phyloP scores from a whole-genome alignment of 2,113 vertebrate genomes.

The Limanda limanda region DNA sequence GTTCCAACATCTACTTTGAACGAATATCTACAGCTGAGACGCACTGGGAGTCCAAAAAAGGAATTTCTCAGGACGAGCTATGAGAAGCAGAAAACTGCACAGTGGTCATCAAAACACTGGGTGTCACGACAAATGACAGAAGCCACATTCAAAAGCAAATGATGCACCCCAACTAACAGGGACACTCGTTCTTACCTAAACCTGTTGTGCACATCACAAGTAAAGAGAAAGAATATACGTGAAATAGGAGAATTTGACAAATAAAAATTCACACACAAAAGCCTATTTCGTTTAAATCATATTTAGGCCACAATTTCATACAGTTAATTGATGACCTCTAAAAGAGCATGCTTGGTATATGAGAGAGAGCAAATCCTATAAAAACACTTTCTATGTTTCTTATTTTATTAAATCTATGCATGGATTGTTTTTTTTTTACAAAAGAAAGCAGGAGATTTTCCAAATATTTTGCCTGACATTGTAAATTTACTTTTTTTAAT shows the following conservation, averaged over 20 bases:
- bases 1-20: neutral
- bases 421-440: neutral
- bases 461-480: neutral
- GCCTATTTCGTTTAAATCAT: neutral
- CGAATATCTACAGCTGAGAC: neutral
- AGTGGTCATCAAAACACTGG: constrained; percentile 65
- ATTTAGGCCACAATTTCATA: neutral
- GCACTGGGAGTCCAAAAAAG: neutral
- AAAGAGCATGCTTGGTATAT: too few relatives aligned
- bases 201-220: constrained; percentile 66
- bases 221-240: constrained; percentile 53
- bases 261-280: constrained; percentile 4
- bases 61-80: neutral
- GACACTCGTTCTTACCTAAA: constrained; percentile 79
- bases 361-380: too few relatives aligned
- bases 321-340: too few relatives aligned
- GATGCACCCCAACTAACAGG: constrained; percentile 32
- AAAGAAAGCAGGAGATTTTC: neutral
- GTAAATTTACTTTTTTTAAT: neutral
- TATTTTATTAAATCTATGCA: too few relatives aligned
- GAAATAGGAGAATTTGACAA: constrained; percentile 15
- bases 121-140: constrained; percentile 43
- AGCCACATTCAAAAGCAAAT: constrained; percentile 40
- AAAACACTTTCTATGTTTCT: too few relatives aligned
- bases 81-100: constrained; percentile 16